These are phyloP conservation scores for Limnephilus rhombicus DNA, from an alignment of 2,888 invertebrate genomes.

Conservation along the genomic window DNA sequence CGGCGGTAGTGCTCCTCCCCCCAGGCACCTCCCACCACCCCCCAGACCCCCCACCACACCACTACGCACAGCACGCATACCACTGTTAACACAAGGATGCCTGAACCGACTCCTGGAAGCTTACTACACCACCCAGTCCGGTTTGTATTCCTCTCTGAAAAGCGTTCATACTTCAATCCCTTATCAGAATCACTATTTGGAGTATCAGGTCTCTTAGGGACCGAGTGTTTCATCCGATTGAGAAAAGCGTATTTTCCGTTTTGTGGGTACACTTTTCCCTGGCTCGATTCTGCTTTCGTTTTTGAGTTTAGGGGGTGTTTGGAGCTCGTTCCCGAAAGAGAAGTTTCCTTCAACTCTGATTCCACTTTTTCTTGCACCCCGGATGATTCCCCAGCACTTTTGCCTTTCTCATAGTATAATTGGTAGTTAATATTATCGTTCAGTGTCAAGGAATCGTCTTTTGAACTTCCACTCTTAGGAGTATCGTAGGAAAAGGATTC, in stretches of 20 bases:
- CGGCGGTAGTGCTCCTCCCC: constrained; percentile 76
- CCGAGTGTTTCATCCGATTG: constrained; percentile 63
- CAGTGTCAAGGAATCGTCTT: constrained; percentile 78
- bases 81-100: constrained; percentile 71
- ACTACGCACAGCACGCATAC: constrained; percentile 72
- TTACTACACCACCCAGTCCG: constrained; percentile 69
- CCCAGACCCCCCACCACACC: constrained; percentile 75
- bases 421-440: constrained; percentile 78
- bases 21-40: constrained; percentile 74
- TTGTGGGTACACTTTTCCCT: constrained; percentile 72
- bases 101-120: constrained; percentile 71
- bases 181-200: constrained; percentile 66
- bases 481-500: constrained; percentile 80
- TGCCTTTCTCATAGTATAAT: constrained; percentile 74
- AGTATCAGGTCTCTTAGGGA: constrained; percentile 61
- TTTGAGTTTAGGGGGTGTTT: constrained; percentile 70
- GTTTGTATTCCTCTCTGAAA: constrained; percentile 52
- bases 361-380: constrained; percentile 71
- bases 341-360: constrained; percentile 72
- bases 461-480: constrained; percentile 70
- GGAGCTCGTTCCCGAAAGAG: constrained; percentile 72
- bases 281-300: constrained; percentile 67
- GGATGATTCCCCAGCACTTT: constrained; percentile 69
- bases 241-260: constrained; percentile 67
- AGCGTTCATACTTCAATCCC: constrained; percentile 72